These are phyloP conservation scores for Molossus alvarezi DNA, from an alignment of 2,797 vertebrate genomes.

Conservation along the genomic window DNA sequence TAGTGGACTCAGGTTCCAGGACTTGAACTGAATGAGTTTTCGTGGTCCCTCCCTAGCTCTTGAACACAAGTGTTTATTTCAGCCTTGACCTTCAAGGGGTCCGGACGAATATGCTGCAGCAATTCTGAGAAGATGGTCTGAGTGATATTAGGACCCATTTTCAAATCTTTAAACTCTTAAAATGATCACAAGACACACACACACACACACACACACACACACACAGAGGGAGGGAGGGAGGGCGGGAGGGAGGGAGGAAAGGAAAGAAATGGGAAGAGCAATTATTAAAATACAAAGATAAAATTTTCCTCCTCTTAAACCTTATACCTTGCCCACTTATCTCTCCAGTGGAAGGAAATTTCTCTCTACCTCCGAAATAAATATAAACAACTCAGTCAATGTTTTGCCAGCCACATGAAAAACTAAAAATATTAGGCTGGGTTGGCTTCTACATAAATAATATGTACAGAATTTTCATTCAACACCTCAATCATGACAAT, in stretches of 20 bases:
- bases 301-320: not conserved
- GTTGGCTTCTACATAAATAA: not conserved
- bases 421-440: slow-evolving; percentile 23
- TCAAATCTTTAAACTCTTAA: not conserved
- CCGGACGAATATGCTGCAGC: not conserved
- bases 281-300: not conserved
- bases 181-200: not conserved
- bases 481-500: not conserved
- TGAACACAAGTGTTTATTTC: not conserved
- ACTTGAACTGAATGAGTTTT: not conserved
- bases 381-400: slow-evolving; percentile 16
- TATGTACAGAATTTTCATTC: not conserved
- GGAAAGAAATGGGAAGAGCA: not conserved
- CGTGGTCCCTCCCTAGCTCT: not conserved
- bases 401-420: slow-evolving; percentile 44
- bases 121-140: not conserved
- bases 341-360: not conserved
- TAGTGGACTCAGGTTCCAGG: not conserved
- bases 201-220: too few relatives aligned
- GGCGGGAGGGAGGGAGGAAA: not conserved
- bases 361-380: slow-evolving; percentile 34
- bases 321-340: not conserved
- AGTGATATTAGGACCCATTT: not conserved
- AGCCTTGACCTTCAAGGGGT: not conserved
- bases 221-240: too few relatives aligned